These are phyloP conservation scores for Hecatera dysodea DNA, from an alignment of 2,888 invertebrate genomes.

Conservation along the genomic window DNA sequence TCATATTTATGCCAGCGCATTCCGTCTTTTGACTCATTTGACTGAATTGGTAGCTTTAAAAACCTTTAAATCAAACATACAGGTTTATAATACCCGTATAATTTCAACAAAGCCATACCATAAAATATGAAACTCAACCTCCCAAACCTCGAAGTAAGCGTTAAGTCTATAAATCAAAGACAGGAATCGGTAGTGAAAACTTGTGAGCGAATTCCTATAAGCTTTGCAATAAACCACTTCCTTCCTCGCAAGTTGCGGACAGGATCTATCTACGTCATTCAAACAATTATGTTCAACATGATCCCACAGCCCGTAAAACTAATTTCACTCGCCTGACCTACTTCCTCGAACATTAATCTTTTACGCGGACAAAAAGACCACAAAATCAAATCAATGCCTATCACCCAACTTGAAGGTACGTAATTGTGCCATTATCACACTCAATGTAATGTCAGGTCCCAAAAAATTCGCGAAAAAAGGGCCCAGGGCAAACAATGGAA, in stretches of 20 bases:
- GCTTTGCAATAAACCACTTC: slow-evolving; percentile 56
- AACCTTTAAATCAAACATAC: not conserved
- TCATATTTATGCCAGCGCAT: too few relatives aligned
- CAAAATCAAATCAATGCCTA: slow-evolving; percentile 37
- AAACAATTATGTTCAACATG: slow-evolving; percentile 58
- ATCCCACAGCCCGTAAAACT: slow-evolving; percentile 50
- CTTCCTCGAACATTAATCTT: slow-evolving; percentile 47
- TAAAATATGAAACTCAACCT: slow-evolving; percentile 21
- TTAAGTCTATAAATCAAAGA: slow-evolving; percentile 49
- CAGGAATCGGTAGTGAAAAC: slow-evolving; percentile 51
- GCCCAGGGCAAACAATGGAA: slow-evolving; percentile 76
- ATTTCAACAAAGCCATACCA: slow-evolving; percentile 21
- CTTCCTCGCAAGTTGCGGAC: slow-evolving; percentile 45
- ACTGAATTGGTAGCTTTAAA: too few relatives aligned
- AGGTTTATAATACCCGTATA: not conserved
- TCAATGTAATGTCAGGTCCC: slow-evolving; percentile 26
- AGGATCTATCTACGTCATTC: slow-evolving; percentile 53
- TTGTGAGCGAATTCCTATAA: slow-evolving; percentile 57
- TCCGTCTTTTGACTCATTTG: too few relatives aligned
- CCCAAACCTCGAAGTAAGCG: slow-evolving; percentile 8
- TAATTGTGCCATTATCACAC: slow-evolving; percentile 50
- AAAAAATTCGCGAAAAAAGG: slow-evolving; percentile 63
- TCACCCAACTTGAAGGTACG: slow-evolving; percentile 15
- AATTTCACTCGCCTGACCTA: slow-evolving; percentile 49
- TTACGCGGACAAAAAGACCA: slow-evolving; percentile 27